Percentiles rank a stretch among this genome's conserved stretches.
Evolutionary conservation across 2,888 invertebrate species (phyloP).

Genomic region (Eucera pruinosa): DNA sequence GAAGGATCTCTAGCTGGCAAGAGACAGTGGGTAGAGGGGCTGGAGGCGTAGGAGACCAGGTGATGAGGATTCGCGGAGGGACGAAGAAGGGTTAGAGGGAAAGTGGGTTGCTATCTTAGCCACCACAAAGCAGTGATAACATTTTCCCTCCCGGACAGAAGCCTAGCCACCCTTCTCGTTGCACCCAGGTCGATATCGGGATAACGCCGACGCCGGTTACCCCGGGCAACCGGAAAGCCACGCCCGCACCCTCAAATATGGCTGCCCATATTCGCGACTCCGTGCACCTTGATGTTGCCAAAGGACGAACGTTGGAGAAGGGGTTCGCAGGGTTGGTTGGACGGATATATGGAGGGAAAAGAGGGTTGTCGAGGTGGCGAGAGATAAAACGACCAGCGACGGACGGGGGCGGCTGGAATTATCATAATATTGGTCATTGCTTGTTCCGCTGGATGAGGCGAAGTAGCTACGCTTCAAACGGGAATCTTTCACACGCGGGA

Average conservation of each 20-base stretch:
- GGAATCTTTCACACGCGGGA: slow-evolving; percentile 65
- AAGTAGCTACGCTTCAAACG: slow-evolving; percentile 68
- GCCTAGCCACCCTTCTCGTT: slow-evolving; percentile 82
- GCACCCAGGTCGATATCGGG: slow-evolving; percentile 81
- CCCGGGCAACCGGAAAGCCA: slow-evolving; percentile 81
- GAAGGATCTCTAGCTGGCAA: slow-evolving; percentile 23
- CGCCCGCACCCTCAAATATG: slow-evolving; percentile 82
- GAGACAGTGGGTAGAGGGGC: slow-evolving; percentile 22
- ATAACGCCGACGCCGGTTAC: slow-evolving; percentile 77
- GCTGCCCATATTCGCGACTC: slow-evolving; percentile 73
- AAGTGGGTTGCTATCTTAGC: slow-evolving; percentile 83
- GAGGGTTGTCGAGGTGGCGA: slow-evolving; percentile 24
- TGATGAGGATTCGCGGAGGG: slow-evolving; percentile 60
- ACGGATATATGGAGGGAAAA: not conserved
- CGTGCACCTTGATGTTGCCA: slow-evolving; percentile 62
- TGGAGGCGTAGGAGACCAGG: slow-evolving; percentile 27
- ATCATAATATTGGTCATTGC: slow-evolving; percentile 83
- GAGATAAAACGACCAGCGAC: slow-evolving; percentile 60
- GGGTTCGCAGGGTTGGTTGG: slow-evolving; percentile 22
- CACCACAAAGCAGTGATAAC: slow-evolving; percentile 85
- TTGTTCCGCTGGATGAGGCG: slow-evolving; percentile 73
- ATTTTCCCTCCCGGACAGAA: slow-evolving; percentile 84
- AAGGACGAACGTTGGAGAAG: slow-evolving; percentile 40
- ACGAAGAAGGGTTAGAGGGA: slow-evolving; percentile 65
- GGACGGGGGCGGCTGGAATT: slow-evolving; percentile 79